Evolutionary conservation across 2,888 invertebrate genomes (phyloP), one percentile per base, ranked within the genome.

Genomic region (Zygothrica quintamaculata): DNA sequence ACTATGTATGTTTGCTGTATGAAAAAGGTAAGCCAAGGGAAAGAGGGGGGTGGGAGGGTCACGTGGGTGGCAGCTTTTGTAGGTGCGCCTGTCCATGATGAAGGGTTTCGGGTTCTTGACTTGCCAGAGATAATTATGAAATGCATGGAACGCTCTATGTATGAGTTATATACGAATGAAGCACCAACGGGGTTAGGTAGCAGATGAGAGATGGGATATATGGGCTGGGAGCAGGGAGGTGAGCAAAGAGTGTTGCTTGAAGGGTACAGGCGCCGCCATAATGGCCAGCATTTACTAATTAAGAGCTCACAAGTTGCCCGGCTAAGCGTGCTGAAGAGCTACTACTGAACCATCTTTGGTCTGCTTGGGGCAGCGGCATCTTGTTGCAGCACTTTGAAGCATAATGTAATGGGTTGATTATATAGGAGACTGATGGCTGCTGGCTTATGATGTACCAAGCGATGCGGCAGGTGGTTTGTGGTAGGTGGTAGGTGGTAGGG

Each of bases 71-170:
- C 29, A 37, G 33, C 46, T 57, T 61, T 66, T 67, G 78, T 78
- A 78, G 79, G 82, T 82, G 77, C 84, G 74, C 60, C 66, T 70
- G 77, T 52, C 67, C 74, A 80, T 80, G 80, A 80, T 75, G 86
- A 80, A 84, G 84, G 82, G 84, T 75, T 85, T 86, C 65, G 84
- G 86, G 77, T 80, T 80, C 84, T 80, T 82, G 80, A 85, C 77
- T 84, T 65, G 73, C 75, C 65, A 61, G 75, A 77, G 80, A 82
- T 82, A 84, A 82, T 82, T 82, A 82, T 82, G 80, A 82, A 84
- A 84, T 75, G 79, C 76, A 84, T 84, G 76, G 74, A 78, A 76
- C 67, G 65, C 64, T 65, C 79, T 82, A 75, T 85, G 74, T 77
- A 77, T 85, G 76, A 78, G 66, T 66, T 81, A 78, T 78, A 60